Evolutionary conservation across 2,113 vertebrate species (phyloP), one percentile per base, ranked within the genome.

Genomic region (Pelecanoides urinatrix): DNA sequence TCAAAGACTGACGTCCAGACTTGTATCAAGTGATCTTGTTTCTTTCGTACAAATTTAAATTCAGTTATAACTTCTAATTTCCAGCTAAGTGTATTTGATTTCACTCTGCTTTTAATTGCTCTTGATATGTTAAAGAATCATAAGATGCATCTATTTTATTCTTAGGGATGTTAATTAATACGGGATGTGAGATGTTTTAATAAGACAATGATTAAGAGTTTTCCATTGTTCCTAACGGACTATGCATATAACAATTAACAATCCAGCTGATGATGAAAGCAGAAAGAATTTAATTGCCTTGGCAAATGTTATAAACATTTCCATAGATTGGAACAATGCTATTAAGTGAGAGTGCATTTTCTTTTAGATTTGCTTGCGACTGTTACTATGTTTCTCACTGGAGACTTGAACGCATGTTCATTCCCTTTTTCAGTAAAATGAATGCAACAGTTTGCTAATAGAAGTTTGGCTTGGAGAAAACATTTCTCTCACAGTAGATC

Each of bases 391-490:
- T 56, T 86, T 78, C n/a, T 67, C 66, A 67, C 13, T 3, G 7
- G n/a, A 47, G 29, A 21, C 36, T 34, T 49, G 32, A 87, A 66
- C 0, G 4, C 16, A 5, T 4, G 5, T 36, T 67, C 1, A 0
- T 68, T 73, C 22, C 50, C 19, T 55, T 91, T 76, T 36, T 30
- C 32, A 79, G 13, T 8, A 61, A 82, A 87, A 89, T 42, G 12
- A 79, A 75, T 58, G 29, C 11, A 91, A 36, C 5, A 16, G 6
- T 27, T 88, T 2, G 4, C 20, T 73, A 82, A 66, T 34, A 59
- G 10, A 65, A 32, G 21, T 53, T 42, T 68, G 61, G 49, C 36
- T 84, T 47, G 32, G 27, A 86, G 49, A 89, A 68, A 49, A n/a
- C 13, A 30, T 75, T 91, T 68, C 19, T 61, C 92, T 52, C 70